Evolutionary conservation across 1,140 invertebrate species (phyloP).

Genomic region (Drosophila parabipectinata): DNA sequence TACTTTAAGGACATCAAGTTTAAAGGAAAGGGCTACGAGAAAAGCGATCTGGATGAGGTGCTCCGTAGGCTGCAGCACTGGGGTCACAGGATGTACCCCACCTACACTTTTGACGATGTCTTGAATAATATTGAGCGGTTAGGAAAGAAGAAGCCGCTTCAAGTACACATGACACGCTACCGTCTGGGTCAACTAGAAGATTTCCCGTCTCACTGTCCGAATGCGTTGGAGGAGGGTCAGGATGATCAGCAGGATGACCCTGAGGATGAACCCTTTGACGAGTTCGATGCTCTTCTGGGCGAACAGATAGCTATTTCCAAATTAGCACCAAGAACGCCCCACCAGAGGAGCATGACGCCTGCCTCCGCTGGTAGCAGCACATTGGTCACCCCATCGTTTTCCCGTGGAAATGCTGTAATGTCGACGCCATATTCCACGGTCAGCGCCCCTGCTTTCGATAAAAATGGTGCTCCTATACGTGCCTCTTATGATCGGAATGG

Average conservation of each 20-base stretch:
- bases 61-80: constrained; percentile 95
- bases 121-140: constrained; percentile 92
- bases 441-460: constrained; percentile 1
- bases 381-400: constrained; percentile 71
- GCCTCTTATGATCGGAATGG: constrained; percentile 15
- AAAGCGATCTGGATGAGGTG: constrained; percentile 91
- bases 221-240: constrained; percentile 52
- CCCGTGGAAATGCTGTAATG: constrained; percentile 56
- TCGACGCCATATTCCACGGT: constrained; percentile 69
- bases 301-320: constrained; percentile 84
- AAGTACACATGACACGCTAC: constrained; percentile 87
- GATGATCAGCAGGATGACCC: constrained; percentile 72
- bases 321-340: constrained; percentile 64
- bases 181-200: constrained; percentile 86
- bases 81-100: constrained; percentile 95
- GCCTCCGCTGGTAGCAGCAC: constrained; percentile 36
- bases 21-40: constrained; percentile 92
- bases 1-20: constrained; percentile 93
- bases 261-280: constrained; percentile 81
- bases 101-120: constrained; percentile 93
- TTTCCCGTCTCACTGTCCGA: constrained; percentile 21
- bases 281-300: constrained; percentile 85
- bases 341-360: constrained; percentile 32
- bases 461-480: constrained; percentile 7
- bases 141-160: constrained; percentile 89